Evolutionary conservation across 2,113 vertebrate genomes (phyloP).

Genomic region (Dascyllus trimaculatus): DNA sequence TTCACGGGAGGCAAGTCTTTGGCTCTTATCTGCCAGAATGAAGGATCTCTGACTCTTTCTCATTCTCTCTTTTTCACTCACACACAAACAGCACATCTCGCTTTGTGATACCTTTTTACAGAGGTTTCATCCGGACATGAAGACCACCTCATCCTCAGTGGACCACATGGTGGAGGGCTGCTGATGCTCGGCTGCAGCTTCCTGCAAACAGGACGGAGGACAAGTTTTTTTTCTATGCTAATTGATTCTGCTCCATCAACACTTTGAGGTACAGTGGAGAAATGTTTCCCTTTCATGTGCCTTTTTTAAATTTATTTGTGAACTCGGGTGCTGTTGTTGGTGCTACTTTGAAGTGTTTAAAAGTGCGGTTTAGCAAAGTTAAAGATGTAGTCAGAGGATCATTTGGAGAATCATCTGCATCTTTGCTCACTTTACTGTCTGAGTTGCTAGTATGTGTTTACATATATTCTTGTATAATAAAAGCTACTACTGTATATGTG

Average conservation of each 20-base stretch:
- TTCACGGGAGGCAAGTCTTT: slow-evolving; percentile 40
- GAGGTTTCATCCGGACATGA: slow-evolving; percentile 26
- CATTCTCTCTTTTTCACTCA: slow-evolving; percentile 11
- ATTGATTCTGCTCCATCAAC: neutral
- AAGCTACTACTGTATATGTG: neutral
- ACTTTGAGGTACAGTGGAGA: slow-evolving; percentile 51
- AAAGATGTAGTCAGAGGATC: neutral
- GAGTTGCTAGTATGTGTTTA: neutral
- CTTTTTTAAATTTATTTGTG: neutral
- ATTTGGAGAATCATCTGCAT: neutral
- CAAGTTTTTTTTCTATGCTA: neutral
- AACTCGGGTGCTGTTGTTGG: neutral
- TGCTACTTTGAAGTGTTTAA: neutral
- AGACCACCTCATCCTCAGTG: slow-evolving; percentile 2
- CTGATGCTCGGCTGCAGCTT: slow-evolving; percentile 20
- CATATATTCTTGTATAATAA: neutral
- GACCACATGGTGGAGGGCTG: slow-evolving; percentile 11
- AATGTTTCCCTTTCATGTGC: neutral
- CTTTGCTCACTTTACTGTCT: neutral
- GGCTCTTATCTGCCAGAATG: slow-evolving; percentile 27
- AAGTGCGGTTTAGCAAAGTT: neutral
- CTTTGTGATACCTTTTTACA: slow-evolving; percentile 26
- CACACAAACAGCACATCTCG: slow-evolving; percentile 13
- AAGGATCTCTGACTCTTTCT: slow-evolving; percentile 49
- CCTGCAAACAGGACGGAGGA: slow-evolving; percentile 23